Conservation (phyloP, 2,888 invertebrate species). For the Agrotis exclamationis region DNA sequence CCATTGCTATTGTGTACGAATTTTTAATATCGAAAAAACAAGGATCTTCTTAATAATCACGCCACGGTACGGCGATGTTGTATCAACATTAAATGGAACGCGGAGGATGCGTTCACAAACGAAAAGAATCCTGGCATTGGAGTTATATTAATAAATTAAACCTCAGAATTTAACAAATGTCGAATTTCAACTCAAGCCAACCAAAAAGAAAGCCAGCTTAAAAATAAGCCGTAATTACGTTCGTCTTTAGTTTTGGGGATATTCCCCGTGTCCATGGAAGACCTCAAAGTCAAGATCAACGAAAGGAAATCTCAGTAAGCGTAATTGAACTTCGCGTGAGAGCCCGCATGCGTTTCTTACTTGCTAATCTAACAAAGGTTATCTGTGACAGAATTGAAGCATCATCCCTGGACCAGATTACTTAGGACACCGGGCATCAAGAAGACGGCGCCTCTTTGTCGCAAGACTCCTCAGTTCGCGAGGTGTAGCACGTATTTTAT, state of each 20-base stretch:
- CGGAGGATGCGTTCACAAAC: neutral
- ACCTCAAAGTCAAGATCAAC: neutral
- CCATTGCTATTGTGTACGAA: slow-evolving; percentile 62
- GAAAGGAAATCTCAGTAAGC: neutral
- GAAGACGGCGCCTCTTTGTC: slow-evolving; percentile 10
- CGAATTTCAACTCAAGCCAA: neutral
- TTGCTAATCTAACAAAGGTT: neutral
- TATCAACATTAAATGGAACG: neutral
- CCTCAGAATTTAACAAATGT: too few species aligned
- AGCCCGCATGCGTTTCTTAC: neutral
- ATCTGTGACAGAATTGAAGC: neutral
- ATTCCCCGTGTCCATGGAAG: neutral
- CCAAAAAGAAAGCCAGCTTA: neutral
- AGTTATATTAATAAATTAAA: neutral
- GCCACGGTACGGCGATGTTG: neutral
- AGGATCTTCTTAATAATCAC: slow-evolving; percentile 49
- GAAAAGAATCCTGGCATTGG: neutral
- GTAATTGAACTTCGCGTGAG: neutral
- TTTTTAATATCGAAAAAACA: slow-evolving; percentile 52
- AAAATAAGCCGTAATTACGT: neutral
- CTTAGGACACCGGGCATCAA: neutral
- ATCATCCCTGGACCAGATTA: neutral
- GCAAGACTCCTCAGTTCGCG: slow-evolving; percentile 10
- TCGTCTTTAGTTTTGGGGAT: neutral
- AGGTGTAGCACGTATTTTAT: slow-evolving; percentile 35